These are phyloP conservation scores for Squalus acanthias DNA, from an alignment of 2,797 vertebrate species.

Conservation along the genomic window DNA sequence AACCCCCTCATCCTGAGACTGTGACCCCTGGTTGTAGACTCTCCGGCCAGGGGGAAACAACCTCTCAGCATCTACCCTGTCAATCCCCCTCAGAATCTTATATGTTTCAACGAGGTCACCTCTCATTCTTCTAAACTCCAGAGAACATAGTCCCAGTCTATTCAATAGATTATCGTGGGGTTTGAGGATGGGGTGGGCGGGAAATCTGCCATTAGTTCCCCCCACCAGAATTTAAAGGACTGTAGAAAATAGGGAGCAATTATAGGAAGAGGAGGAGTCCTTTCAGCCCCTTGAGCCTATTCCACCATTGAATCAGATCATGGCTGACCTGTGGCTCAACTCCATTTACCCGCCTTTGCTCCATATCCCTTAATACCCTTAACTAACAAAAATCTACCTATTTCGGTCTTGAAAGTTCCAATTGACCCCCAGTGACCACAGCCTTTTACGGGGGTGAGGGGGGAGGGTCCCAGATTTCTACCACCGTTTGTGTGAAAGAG, in stretches of 20 bases:
- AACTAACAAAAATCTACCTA: not conserved
- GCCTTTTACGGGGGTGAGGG: not conserved
- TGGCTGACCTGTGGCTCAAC: not conserved
- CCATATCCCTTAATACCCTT: not conserved
- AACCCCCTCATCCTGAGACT: no score
- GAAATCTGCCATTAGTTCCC: not conserved
- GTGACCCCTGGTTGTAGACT: no score
- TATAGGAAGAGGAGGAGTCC: not conserved
- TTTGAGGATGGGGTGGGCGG: not conserved
- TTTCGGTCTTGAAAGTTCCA: not conserved
- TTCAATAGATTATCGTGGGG: no score
- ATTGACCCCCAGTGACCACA: not conserved
- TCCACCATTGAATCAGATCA: not conserved
- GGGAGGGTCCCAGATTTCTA: not conserved
- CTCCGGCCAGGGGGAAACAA: no score
- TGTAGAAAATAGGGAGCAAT: not conserved
- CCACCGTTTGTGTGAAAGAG: not conserved
- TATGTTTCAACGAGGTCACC: no score
- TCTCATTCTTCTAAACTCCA: no score
- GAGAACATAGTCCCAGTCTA: no score
- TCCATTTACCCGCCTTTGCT: not conserved
- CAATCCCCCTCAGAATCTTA: no score
- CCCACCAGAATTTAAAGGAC: not conserved
- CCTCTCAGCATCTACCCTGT: no score
- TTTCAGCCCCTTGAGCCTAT: not conserved